Conservation (phyloP, 2,797 vertebrate genomes). For the Champsocephalus esox region DNA sequence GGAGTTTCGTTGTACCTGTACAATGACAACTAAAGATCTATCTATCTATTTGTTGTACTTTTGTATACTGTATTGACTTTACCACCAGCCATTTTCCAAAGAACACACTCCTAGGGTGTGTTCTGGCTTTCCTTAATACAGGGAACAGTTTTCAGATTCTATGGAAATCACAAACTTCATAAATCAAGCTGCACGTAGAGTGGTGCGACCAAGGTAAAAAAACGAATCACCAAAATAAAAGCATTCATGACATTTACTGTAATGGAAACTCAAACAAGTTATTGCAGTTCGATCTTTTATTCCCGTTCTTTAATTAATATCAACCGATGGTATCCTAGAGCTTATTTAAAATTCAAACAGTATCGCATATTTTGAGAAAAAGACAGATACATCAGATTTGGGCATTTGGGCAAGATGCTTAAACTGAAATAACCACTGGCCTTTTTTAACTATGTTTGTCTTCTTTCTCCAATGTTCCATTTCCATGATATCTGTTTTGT, state of each 20-base stretch:
- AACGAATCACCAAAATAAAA: background rate
- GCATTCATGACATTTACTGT: background rate
- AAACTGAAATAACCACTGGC: background rate
- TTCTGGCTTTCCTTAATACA: background rate
- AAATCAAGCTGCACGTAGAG: too few species aligned
- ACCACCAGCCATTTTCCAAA: background rate
- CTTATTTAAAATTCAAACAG: too few species aligned
- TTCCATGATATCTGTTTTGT: constrained; percentile 40
- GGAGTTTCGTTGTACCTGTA: too few species aligned
- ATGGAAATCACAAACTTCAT: background rate
- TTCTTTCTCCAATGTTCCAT: constrained; percentile 33
- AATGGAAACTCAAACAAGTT: background rate
- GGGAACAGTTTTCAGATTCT: background rate
- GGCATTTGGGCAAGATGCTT: too few species aligned
- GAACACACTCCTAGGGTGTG: too few species aligned
- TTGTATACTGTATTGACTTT: background rate
- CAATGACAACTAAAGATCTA: too few species aligned
- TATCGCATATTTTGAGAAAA: too few species aligned
- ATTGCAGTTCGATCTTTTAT: background rate
- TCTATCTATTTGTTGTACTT: background rate
- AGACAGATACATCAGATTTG: too few species aligned
- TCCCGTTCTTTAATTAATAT: background rate
- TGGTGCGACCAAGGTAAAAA: background rate
- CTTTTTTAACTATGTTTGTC: constrained; percentile 24
- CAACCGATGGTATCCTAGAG: too few species aligned